Evolutionary conservation across 1,140 invertebrate species (phyloP).

Genomic region (Mamestra configurata): DNA sequence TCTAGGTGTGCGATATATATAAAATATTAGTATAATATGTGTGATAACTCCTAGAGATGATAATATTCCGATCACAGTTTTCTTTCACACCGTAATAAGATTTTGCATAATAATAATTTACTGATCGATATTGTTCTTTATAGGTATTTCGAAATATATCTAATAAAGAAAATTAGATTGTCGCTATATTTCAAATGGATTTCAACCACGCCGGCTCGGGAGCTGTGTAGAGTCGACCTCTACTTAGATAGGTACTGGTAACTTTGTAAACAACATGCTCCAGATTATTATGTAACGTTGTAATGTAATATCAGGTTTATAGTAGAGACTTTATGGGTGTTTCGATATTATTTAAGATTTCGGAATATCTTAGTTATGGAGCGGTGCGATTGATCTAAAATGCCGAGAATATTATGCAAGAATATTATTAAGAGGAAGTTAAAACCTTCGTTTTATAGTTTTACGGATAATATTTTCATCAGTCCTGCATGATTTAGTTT

Average conservation of each 20-base stretch:
- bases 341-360: neutral
- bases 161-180: neutral
- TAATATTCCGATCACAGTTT: neutral
- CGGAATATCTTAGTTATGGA: neutral
- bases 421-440: too few species aligned
- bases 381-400: neutral
- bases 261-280: conserved; percentile 26
- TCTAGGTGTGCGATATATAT: too few species aligned
- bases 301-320: conserved; percentile 19
- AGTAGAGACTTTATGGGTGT: neutral
- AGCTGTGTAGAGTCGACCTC: neutral
- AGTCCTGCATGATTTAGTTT: too few species aligned
- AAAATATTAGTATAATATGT: neutral
- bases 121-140: neutral
- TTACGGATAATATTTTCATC: too few species aligned
- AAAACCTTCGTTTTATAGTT: too few species aligned
- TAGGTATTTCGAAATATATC: neutral
- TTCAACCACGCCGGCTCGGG: neutral
- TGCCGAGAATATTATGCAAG: too few species aligned
- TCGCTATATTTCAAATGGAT: conserved; percentile 7
- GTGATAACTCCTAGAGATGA: neutral
- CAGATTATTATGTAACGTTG: conserved; percentile 26
- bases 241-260: conserved; percentile 8
- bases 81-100: neutral
- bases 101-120: neutral